A percentile compares a stretch with the other conserved stretches of the same genome.
Conservation (phyloP, 1,140 invertebrate species). For the Chrysopa pallens region DNA sequence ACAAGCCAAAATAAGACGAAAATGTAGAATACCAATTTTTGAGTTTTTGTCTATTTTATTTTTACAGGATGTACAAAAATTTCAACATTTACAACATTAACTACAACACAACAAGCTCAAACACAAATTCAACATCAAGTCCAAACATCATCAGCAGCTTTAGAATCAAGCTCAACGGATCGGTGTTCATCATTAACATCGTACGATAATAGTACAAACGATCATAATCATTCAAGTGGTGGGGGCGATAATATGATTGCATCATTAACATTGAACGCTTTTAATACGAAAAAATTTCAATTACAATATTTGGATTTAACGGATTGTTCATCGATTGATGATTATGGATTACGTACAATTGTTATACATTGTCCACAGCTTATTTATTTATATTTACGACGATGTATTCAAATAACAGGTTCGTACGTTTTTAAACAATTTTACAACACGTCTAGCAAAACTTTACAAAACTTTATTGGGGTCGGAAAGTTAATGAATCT, state of each 20-base stretch:
- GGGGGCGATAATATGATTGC: constrained; percentile 17
- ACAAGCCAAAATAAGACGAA: no score
- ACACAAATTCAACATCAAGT: no score
- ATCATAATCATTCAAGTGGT: constrained; percentile 14
- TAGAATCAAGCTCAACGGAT: no score
- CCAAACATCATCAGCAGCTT: no score
- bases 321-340: constrained; percentile 67
- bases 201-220: constrained; percentile 16
- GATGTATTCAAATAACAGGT: constrained; percentile 74
- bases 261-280: constrained; percentile 12
- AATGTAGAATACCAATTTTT: no score
- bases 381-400: constrained; percentile 69
- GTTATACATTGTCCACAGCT: constrained; percentile 73
- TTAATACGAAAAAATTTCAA: constrained; percentile 19
- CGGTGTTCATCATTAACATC: constrained; percentile 15
- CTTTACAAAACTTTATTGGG: no score
- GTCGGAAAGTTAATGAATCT: no score
- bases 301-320: constrained; percentile 65
- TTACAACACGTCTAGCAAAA: no score
- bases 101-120: background rate
- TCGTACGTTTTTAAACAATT: no score
- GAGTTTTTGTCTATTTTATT: no score
- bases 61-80: background rate
- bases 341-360: constrained; percentile 62
- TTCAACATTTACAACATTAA: background rate